Evolutionary conservation across 2,113 vertebrate genomes (phyloP).

Genomic region (Hypanus sabinus): DNA sequence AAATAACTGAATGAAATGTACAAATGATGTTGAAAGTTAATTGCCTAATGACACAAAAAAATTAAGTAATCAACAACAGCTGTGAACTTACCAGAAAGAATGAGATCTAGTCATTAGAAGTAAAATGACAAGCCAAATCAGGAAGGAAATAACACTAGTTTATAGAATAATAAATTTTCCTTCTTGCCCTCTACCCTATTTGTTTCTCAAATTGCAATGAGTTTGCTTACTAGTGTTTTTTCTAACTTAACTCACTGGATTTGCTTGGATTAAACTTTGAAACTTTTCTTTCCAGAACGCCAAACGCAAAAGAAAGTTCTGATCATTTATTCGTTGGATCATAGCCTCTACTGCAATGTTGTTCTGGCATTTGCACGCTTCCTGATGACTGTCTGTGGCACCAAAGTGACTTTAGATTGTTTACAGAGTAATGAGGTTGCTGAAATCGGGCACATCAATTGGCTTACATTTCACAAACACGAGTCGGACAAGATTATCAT

Average conservation of each 20-base stretch:
- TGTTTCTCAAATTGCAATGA: too few relatives aligned
- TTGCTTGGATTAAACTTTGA: neutral
- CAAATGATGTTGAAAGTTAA: too few relatives aligned
- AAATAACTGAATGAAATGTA: too few relatives aligned
- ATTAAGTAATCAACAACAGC: too few relatives aligned
- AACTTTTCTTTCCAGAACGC: slow-evolving; percentile 36
- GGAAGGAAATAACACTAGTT: too few relatives aligned
- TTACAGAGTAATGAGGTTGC: slow-evolving; percentile 69
- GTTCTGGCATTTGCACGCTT: slow-evolving; percentile 84
- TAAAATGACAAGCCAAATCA: too few relatives aligned
- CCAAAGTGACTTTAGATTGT: slow-evolving; percentile 76
- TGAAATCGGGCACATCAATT: slow-evolving; percentile 68
- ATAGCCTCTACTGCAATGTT: slow-evolving; percentile 73
- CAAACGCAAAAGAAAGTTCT: slow-evolving; percentile 59
- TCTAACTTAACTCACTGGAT: neutral
- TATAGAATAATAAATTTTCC: too few relatives aligned
- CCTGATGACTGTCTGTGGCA: slow-evolving; percentile 74
- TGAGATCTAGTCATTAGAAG: too few relatives aligned
- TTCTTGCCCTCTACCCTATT: too few relatives aligned
- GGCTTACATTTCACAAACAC: slow-evolving; percentile 76
- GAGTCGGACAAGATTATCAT: slow-evolving; percentile 78
- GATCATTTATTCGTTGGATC: slow-evolving; percentile 85
- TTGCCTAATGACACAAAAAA: too few relatives aligned
- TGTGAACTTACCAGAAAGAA: too few relatives aligned
- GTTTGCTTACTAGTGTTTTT: neutral